These are phyloP conservation scores for Parotia lawesii DNA, from an alignment of 2,113 vertebrate species.

Conservation along the genomic window DNA sequence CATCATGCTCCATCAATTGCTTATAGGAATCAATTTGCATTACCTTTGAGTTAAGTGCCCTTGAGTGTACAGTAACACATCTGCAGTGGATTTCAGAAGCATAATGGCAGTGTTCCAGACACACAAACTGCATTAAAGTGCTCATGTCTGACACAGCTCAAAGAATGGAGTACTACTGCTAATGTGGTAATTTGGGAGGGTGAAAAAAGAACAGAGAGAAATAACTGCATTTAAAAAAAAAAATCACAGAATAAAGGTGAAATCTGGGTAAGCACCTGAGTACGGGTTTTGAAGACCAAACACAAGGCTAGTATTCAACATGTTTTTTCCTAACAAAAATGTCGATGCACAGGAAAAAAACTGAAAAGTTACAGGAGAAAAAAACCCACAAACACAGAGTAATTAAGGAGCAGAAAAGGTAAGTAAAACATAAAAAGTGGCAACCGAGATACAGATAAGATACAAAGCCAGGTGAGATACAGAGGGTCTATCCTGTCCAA, in stretches of 20 bases:
- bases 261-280: neutral
- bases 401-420: neutral
- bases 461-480: neutral
- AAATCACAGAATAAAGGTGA: neutral
- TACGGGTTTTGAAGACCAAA: neutral
- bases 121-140: neutral
- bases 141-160: constrained; percentile 2
- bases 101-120: neutral
- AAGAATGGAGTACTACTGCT: neutral
- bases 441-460: neutral
- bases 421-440: neutral
- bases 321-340: neutral
- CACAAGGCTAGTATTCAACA: neutral
- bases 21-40: constrained; percentile 58
- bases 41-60: constrained; percentile 37
- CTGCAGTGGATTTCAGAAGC: constrained; percentile 16
- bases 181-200: neutral
- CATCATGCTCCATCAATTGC: constrained; percentile 42
- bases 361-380: neutral
- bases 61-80: constrained; percentile 46
- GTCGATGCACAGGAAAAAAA: neutral
- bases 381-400: neutral
- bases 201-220: neutral
- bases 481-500: neutral
- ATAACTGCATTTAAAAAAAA: neutral